phyloP scores from a whole-genome alignment of 2,888 invertebrate genomes.

The Phytoseiulus persimilis region DNA sequence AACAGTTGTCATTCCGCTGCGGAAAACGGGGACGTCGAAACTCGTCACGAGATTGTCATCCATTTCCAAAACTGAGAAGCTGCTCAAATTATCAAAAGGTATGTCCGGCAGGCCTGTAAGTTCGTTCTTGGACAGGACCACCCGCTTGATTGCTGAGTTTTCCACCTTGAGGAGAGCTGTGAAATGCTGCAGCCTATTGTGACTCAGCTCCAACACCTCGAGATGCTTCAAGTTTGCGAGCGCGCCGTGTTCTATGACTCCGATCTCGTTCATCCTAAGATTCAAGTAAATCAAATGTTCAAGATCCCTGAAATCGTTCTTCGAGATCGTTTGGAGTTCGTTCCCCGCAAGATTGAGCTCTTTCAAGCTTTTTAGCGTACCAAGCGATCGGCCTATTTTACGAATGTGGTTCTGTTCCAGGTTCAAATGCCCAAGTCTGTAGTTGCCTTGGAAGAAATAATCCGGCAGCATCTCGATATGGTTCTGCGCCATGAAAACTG shows the following conservation, averaged over 20 bases:
- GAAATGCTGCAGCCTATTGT: not conserved
- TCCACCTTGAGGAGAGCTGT: not conserved
- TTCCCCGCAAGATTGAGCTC: not conserved
- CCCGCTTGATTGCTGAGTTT: not conserved
- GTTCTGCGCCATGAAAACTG: not conserved
- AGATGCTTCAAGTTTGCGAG: not conserved
- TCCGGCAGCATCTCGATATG: not conserved
- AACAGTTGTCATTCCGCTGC: not conserved
- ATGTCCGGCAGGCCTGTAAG: not conserved
- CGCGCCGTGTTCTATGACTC: not conserved
- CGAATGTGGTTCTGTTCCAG: not conserved
- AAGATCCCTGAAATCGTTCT: not conserved
- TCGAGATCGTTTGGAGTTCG: not conserved
- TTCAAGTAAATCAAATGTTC: not conserved
- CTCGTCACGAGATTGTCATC: not conserved
- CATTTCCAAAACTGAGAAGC: not conserved
- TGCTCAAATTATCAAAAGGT: not conserved
- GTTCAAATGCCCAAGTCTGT: not conserved
- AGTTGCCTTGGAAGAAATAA: not conserved
- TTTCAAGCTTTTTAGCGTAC: not conserved
- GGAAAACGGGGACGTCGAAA: not conserved
- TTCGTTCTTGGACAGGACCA: not conserved
- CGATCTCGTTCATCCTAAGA: not conserved
- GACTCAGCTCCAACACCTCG: not conserved
- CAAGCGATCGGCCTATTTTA: not conserved